Evolutionary conservation across 2,113 vertebrate genomes (phyloP), one percentile per base, ranked within the genome.

Genomic region (Glareola pratincola): DNA sequence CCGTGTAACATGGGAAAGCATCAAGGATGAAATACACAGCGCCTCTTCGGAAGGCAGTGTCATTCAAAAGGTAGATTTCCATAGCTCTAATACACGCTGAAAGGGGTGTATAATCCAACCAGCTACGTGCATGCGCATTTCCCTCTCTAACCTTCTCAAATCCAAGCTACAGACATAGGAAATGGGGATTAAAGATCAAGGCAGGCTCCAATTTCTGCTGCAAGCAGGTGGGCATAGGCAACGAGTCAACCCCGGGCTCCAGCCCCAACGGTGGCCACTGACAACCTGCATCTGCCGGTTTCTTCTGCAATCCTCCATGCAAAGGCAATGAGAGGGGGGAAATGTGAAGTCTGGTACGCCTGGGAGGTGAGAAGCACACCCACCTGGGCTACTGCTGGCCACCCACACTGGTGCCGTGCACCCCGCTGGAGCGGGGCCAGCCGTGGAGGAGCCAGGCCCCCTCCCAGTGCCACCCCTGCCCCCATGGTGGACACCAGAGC

Each of bases 401-500:
- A 9, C 2, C 8, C 32, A 6, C 32, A 6, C 9, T 0, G 0
- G 36, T 32, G 67, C 54, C 3, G 14, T 7, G 12, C 27, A 23
- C 10, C 29, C 10, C 0, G 0, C 34, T 22, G 37, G 53, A 2
- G 27, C 0, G 1, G 37, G 19, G 37, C 37, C 7, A 5, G 30
- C 16, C 0, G 4, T 3, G 14, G 2, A 6, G 10, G 15, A 39
- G 36, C 5, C n/a, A 2, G 43, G 54, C 32, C 19, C 20, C 30
- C 26, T 20, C 2, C 5, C 7, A 5, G 36, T 20, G 47, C 6
- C 41, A 39, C 7, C 19, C 2, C n/a, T 32, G 75, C 27, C 72
- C 72, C 79, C 63, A 21, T 0, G 4, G 32, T 0, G 9, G 36
- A 5, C 1, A 0, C 24, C 3, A 22, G 66, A 56, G 54, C 24